Conservation (phyloP, 35 echinoderm and acorn worm species). For the Anneissia japonica region DNA sequence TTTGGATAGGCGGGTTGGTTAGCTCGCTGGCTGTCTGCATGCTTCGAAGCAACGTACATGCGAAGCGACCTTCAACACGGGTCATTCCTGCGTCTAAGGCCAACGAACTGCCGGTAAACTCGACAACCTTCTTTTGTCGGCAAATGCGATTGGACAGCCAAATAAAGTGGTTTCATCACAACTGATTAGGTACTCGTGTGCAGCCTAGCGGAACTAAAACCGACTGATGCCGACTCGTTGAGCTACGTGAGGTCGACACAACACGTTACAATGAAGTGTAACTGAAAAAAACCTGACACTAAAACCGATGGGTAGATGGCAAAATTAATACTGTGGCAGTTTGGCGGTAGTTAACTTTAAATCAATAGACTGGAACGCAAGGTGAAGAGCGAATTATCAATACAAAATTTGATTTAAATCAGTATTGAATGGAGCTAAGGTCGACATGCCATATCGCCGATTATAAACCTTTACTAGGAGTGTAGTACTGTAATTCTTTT, state of each 20-base stretch:
- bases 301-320: neutral
- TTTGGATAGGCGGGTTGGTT: neutral
- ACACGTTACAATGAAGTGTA: neutral
- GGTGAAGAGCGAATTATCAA: neutral
- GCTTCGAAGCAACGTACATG: neutral
- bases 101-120: neutral
- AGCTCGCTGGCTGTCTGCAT: neutral
- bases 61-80: neutral
- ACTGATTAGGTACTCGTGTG: neutral
- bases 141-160: neutral
- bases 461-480: neutral
- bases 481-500: neutral
- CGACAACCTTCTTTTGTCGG: conserved; percentile 1
- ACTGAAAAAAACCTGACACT: too few species aligned
- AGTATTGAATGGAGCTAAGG: neutral
- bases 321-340: neutral
- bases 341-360: neutral
- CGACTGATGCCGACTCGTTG: neutral
- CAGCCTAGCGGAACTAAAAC: neutral
- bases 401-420: neutral
- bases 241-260: neutral
- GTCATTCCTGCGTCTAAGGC: neutral
- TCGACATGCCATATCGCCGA: neutral
- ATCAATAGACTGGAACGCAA: neutral
- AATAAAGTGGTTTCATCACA: conserved; percentile 1